Percentiles rank a stretch among this genome's conserved stretches.
These are phyloP conservation scores for Anabas testudineus DNA, from an alignment of 2,797 vertebrate genomes.

Conservation along the genomic window DNA sequence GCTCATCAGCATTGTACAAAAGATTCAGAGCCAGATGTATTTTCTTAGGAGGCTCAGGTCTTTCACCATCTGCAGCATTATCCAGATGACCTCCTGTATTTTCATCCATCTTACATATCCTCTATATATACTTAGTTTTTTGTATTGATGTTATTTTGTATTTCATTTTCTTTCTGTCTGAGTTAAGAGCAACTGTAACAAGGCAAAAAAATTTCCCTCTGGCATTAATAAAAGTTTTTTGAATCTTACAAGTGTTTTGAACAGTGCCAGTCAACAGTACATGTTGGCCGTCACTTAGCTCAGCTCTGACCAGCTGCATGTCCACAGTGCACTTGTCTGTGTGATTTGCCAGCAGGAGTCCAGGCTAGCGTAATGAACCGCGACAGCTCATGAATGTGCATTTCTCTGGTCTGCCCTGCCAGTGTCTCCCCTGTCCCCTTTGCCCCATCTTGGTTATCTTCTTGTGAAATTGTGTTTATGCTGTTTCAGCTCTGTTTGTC, in stretches of 20 bases:
- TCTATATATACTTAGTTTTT: too few relatives aligned
- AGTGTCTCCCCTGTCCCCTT: background rate
- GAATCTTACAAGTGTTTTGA: slow-evolving; percentile 5
- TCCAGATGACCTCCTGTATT: too few relatives aligned
- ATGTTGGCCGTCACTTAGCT: background rate
- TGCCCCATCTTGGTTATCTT: background rate
- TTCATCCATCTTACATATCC: too few relatives aligned
- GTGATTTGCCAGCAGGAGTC: slow-evolving; percentile 46
- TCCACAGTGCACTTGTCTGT: slow-evolving; percentile 41
- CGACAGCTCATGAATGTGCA: slow-evolving; percentile 54
- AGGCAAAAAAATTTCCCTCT: too few relatives aligned
- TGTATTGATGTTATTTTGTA: too few relatives aligned
- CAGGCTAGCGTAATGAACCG: slow-evolving; percentile 21
- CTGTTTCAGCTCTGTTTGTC: slow-evolving; percentile 26
- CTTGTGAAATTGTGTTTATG: slow-evolving; percentile 16
- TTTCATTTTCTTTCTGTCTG: too few relatives aligned
- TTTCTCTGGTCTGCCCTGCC: slow-evolving; percentile 12
- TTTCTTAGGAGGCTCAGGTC: too few relatives aligned
- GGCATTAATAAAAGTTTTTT: too few relatives aligned
- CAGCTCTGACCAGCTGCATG: slow-evolving; percentile 43
- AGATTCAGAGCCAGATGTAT: too few relatives aligned
- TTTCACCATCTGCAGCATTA: too few relatives aligned
- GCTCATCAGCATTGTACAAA: too few relatives aligned
- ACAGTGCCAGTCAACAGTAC: slow-evolving; percentile 13
- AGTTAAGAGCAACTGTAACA: too few relatives aligned